These are phyloP conservation scores for Pocillopora damicornis DNA, from an alignment of 64 coral and sea anemone genomes.

Conservation along the genomic window DNA sequence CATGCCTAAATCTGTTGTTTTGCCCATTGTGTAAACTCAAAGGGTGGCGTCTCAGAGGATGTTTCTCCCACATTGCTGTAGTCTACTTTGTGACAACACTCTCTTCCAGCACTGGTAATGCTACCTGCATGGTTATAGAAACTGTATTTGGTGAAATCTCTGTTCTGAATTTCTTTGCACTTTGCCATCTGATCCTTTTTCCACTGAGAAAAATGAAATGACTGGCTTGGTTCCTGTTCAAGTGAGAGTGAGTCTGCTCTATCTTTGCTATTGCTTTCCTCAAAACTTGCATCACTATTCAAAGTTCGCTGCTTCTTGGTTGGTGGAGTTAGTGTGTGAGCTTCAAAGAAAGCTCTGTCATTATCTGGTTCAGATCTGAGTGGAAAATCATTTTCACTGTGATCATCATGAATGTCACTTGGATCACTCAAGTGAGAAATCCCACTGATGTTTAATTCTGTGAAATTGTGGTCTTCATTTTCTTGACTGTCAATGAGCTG, in stretches of 20 bases:
- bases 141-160: background rate
- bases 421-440: slow-evolving; percentile 22
- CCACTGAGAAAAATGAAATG: slow-evolving; percentile 56
- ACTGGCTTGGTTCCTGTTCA: slow-evolving; percentile 8
- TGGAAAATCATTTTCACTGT: background rate
- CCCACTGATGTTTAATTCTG: slow-evolving; percentile 21
- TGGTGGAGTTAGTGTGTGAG: background rate
- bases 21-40: slow-evolving; percentile 52
- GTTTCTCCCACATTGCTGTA: background rate
- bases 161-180: slow-evolving; percentile 34
- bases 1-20: slow-evolving; percentile 28
- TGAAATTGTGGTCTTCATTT: background rate
- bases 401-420: background rate
- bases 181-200: slow-evolving; percentile 33
- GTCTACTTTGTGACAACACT: background rate
- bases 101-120: background rate
- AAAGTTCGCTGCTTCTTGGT: background rate
- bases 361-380: background rate
- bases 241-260: background rate
- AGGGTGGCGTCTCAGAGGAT: slow-evolving; percentile 30
- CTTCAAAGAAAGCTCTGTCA: background rate
- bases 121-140: background rate
- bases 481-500: background rate
- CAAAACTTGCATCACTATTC: background rate
- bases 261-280: background rate